Evolutionary conservation across 1,140 invertebrate species (phyloP).

Genomic region (Stenopsyche tienmushanensis): DNA sequence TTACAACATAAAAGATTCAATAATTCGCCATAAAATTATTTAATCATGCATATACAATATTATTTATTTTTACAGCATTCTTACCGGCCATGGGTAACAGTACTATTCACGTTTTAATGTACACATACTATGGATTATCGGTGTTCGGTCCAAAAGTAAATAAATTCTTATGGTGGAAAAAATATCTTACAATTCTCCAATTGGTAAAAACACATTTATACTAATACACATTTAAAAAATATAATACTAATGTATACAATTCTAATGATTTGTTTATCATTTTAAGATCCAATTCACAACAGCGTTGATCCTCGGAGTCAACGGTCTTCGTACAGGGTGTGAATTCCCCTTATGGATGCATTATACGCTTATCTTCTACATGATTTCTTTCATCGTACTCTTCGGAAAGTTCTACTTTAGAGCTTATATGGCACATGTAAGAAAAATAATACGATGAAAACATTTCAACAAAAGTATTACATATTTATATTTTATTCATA

Average conservation of each 20-base stretch:
- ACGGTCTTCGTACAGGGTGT: constrained; percentile 80
- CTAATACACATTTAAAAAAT: neutral
- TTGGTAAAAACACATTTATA: constrained; percentile 58
- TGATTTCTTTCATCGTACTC: constrained; percentile 85
- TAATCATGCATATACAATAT: neutral
- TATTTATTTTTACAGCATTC: constrained; percentile 64
- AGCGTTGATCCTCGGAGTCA: constrained; percentile 78
- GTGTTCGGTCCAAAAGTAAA: constrained; percentile 76
- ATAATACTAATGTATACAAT: neutral
- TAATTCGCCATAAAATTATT: no score
- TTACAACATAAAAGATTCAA: neutral
- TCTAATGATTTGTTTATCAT: constrained; percentile 12
- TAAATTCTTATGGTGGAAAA: constrained; percentile 93
- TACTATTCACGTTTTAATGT: constrained; percentile 91
- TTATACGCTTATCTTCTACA: constrained; percentile 86
- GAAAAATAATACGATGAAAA: constrained; percentile 27
- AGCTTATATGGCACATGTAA: constrained; percentile 75
- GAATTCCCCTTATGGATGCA: constrained; percentile 94
- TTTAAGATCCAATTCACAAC: constrained; percentile 80
- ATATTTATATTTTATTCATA: constrained; percentile 22
- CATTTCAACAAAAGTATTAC: neutral
- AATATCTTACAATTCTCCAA: constrained; percentile 86
- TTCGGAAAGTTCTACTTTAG: constrained; percentile 91
- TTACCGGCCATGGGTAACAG: constrained; percentile 89
- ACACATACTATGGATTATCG: constrained; percentile 85